phyloP scores from a whole-genome alignment of 2,888 invertebrate genomes.

The Galerucella pusilla region DNA sequence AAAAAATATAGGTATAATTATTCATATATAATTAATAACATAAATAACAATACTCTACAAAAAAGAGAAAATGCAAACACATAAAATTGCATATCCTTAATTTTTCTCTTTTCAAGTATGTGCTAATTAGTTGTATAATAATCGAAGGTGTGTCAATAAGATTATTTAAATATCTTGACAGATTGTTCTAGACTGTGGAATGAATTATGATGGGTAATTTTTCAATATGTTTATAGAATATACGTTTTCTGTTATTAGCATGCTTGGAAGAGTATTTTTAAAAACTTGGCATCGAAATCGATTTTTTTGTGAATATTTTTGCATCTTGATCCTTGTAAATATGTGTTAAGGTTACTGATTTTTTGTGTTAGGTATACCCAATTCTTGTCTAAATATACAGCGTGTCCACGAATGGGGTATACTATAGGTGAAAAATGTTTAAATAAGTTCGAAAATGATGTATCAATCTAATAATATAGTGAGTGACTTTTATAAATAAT shows the following conservation, averaged over 20 bases:
- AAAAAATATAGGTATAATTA: no score
- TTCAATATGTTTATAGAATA: neutral
- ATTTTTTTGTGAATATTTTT: slow-evolving; percentile 18
- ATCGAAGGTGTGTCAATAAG: neutral
- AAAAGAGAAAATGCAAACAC: no score
- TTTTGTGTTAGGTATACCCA: neutral
- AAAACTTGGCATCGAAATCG: slow-evolving; percentile 20
- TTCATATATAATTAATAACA: no score
- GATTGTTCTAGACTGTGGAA: neutral
- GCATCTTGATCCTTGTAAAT: slow-evolving; percentile 14
- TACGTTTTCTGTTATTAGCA: neutral
- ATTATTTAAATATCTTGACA: neutral
- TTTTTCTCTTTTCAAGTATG: no score
- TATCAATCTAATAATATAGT: no score
- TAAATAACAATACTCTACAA: no score
- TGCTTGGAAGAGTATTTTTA: neutral
- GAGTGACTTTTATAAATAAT: no score
- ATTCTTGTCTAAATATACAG: neutral
- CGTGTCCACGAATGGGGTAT: neutral
- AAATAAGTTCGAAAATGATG: no score
- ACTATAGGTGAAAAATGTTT: no score
- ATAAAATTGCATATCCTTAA: no score
- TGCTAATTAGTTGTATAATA: neutral
- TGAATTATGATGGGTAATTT: neutral
- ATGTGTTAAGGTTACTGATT: slow-evolving; percentile 20